Percentiles rank a stretch among this genome's conserved stretches.
Evolutionary conservation across 2,113 vertebrate species (phyloP).

Genomic region (Petrocephalus zakoni): DNA sequence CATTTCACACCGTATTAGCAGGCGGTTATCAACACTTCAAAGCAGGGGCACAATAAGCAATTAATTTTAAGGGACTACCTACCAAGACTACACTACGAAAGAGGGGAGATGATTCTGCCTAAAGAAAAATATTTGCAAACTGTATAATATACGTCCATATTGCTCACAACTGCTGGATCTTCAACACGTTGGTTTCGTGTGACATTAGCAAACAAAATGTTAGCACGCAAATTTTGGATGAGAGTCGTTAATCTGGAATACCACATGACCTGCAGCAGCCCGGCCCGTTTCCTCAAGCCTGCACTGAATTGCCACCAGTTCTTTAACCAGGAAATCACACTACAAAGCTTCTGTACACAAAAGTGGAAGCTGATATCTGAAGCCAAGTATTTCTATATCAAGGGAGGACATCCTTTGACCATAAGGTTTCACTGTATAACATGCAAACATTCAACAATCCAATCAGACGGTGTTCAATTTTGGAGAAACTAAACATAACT

Average conservation of each 20-base stretch:
- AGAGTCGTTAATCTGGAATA: not conserved
- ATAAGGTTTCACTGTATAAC: not conserved
- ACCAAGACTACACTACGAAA: not conserved
- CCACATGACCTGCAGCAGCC: not conserved
- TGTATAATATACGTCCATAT: not conserved
- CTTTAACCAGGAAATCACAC: not conserved
- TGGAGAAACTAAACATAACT: not conserved
- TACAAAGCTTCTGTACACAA: not conserved
- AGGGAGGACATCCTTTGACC: not conserved
- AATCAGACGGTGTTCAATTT: not conserved
- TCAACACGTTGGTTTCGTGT: not conserved
- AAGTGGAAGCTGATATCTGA: not conserved
- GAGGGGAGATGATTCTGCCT: not conserved
- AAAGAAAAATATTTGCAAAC: not conserved
- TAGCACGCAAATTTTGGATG: no score
- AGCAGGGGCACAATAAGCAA: not conserved
- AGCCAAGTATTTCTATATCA: not conserved
- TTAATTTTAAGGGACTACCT: not conserved
- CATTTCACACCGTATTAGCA: not conserved
- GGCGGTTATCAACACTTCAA: not conserved
- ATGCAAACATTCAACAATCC: not conserved
- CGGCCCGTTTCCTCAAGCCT: not conserved
- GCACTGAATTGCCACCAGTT: not conserved
- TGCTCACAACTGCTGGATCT: not conserved
- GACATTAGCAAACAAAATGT: not conserved